Evolutionary conservation across 2,888 invertebrate genomes (phyloP).

Genomic region (Oscheius sp.): DNA sequence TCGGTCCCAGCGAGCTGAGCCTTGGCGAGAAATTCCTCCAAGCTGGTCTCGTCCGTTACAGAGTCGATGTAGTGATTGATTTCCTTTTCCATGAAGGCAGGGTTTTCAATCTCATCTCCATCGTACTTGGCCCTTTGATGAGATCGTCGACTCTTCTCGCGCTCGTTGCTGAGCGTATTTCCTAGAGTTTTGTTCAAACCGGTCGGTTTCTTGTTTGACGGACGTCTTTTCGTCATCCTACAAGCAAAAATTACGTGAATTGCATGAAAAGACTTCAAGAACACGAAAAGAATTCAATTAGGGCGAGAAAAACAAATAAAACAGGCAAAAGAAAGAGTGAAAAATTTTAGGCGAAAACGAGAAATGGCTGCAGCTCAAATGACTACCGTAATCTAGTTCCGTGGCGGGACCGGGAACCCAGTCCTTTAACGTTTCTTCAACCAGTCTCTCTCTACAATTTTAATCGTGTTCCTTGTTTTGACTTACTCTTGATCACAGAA

Average conservation of each 20-base stretch:
- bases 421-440: background rate
- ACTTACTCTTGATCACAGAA: background rate
- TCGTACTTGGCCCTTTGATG: slow-evolving; percentile 58
- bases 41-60: slow-evolving; percentile 68
- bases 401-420: slow-evolving; percentile 39
- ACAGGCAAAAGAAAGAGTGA: slow-evolving; percentile 41
- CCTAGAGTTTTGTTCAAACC: slow-evolving; percentile 70
- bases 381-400: slow-evolving; percentile 3
- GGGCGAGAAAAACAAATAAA: slow-evolving; percentile 22
- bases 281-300: slow-evolving; percentile 27
- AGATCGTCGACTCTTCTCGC: slow-evolving; percentile 50
- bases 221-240: slow-evolving; percentile 69
- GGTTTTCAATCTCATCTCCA: slow-evolving; percentile 62
- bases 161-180: slow-evolving; percentile 63
- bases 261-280: background rate
- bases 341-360: slow-evolving; percentile 42
- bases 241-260: slow-evolving; percentile 10
- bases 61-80: slow-evolving; percentile 65
- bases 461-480: background rate
- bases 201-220: slow-evolving; percentile 64
- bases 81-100: slow-evolving; percentile 63
- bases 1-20: slow-evolving; percentile 94
- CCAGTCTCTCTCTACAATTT: too few species aligned
- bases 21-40: slow-evolving; percentile 94
- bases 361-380: too few species aligned